Evolutionary conservation across 2,888 invertebrate species (phyloP).

Genomic region (Amblyjoppa proteus): DNA sequence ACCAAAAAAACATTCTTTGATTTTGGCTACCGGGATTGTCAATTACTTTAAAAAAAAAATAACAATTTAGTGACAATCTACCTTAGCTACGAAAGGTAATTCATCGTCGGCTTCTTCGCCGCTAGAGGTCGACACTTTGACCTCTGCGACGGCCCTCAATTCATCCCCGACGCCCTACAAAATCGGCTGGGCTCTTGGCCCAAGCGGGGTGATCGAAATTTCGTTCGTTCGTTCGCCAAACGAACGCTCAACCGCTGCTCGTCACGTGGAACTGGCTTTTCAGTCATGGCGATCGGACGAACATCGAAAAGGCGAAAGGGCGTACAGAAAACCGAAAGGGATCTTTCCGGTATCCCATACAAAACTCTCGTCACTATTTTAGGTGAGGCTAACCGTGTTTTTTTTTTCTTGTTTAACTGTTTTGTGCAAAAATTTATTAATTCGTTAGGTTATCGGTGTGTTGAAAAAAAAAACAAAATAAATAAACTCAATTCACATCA

Average conservation of each 20-base stretch:
- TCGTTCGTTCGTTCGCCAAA: constrained; percentile 36
- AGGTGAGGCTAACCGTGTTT: constrained; percentile 43
- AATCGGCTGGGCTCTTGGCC: constrained; percentile 49
- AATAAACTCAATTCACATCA: not conserved
- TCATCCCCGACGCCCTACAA: constrained; percentile 33
- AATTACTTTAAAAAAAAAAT: no score
- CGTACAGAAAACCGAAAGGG: constrained; percentile 65
- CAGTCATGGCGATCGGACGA: constrained; percentile 67
- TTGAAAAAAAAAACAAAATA: not conserved
- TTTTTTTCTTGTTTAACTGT: not conserved
- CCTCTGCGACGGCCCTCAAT: not conserved
- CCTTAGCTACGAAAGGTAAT: constrained; percentile 35
- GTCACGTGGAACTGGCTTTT: constrained; percentile 60
- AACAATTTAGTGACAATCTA: not conserved
- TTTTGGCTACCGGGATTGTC: no score
- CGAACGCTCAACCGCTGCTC: constrained; percentile 52
- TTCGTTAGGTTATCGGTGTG: not conserved
- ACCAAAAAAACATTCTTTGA: no score
- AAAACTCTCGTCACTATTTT: constrained; percentile 58
- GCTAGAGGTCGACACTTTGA: constrained; percentile 50
- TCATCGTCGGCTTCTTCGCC: not conserved
- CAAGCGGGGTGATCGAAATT: constrained; percentile 18
- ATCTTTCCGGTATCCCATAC: constrained; percentile 60
- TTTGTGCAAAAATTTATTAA: not conserved
- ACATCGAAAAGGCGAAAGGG: constrained; percentile 61